Percentiles rank a stretch among this genome's conserved stretches.
Evolutionary conservation across 2,113 vertebrate genomes (phyloP).

Genomic region (Rhodinocichla rosea): DNA sequence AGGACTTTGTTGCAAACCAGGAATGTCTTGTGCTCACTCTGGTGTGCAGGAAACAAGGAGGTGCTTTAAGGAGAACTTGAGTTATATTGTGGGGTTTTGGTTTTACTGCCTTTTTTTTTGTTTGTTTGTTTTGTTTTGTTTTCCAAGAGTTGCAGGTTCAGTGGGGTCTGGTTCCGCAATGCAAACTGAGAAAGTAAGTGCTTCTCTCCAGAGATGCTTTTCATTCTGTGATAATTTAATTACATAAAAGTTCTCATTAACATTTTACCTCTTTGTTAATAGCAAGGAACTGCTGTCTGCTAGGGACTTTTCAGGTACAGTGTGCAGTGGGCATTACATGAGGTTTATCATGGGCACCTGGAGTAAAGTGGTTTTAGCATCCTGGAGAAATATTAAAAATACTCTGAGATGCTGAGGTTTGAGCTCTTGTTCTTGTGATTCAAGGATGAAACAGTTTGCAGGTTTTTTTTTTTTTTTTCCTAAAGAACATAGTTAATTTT

Average conservation of each 20-base stretch:
- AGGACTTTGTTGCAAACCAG: slow-evolving; percentile 68
- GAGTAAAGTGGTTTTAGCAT: not conserved
- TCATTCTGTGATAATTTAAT: slow-evolving; percentile 71
- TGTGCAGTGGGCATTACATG: slow-evolving; percentile 63
- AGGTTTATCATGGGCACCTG: slow-evolving; percentile 31
- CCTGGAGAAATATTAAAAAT: not conserved
- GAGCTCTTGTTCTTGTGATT: not conserved
- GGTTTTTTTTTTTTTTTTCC: not conserved
- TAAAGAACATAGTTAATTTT: not conserved
- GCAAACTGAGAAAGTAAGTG: slow-evolving; percentile 58
- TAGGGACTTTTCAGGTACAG: slow-evolving; percentile 52
- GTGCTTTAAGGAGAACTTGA: slow-evolving; percentile 64
- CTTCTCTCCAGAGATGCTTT: slow-evolving; percentile 70
- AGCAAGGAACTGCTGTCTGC: slow-evolving; percentile 75
- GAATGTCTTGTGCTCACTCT: slow-evolving; percentile 68
- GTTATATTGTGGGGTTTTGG: slow-evolving; percentile 35
- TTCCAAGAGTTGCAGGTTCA: slow-evolving; percentile 54
- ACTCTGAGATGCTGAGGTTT: not conserved
- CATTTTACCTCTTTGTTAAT: slow-evolving; percentile 67
- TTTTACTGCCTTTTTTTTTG: slow-evolving; percentile 36
- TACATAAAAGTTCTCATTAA: slow-evolving; percentile 64
- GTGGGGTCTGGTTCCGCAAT: slow-evolving; percentile 61
- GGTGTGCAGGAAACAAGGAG: slow-evolving; percentile 72
- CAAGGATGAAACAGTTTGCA: not conserved
- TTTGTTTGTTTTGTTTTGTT: not conserved